Percentiles rank a stretch among this genome's conserved stretches.
These are phyloP conservation scores for Desmophyllum pertusum DNA, from an alignment of 92 coral and sea anemone species.

Conservation along the genomic window DNA sequence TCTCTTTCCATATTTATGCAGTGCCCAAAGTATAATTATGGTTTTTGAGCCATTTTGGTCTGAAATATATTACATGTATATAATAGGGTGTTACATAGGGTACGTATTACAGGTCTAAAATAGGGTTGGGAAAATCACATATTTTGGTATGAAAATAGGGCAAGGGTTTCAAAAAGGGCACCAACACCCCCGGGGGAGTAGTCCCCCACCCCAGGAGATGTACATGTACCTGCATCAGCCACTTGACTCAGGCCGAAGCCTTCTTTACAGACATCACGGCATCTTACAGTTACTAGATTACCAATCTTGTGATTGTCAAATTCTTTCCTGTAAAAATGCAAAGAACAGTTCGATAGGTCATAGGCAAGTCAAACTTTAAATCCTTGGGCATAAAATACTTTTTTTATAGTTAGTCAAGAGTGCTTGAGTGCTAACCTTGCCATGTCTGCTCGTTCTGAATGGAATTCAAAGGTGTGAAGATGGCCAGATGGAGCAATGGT, in stretches of 20 bases:
- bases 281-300: conserved; percentile 80
- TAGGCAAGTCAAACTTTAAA: not conserved
- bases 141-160: no score
- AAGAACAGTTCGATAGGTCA: not conserved
- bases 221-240: conserved; percentile 92
- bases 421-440: conserved; percentile 68
- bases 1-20: no score
- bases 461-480: conserved; percentile 95
- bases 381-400: not conserved
- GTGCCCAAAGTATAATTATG: no score
- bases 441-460: conserved; percentile 82
- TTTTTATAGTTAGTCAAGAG: no score
- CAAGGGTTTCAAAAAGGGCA: no score
- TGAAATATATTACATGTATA: no score
- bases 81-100: no score
- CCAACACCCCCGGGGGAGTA: no score
- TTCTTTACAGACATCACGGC: conserved; percentile 79
- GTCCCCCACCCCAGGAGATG: no score
- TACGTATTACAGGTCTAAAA: no score
- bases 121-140: no score
- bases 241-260: conserved; percentile 88
- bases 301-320: conserved; percentile 81
- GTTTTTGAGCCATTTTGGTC: no score
- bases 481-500: conserved; percentile 94
- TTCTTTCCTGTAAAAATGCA: conserved; percentile 63